phyloP scores from a whole-genome alignment of 1,140 invertebrate genomes.

The Euwallacea fornicatus region DNA sequence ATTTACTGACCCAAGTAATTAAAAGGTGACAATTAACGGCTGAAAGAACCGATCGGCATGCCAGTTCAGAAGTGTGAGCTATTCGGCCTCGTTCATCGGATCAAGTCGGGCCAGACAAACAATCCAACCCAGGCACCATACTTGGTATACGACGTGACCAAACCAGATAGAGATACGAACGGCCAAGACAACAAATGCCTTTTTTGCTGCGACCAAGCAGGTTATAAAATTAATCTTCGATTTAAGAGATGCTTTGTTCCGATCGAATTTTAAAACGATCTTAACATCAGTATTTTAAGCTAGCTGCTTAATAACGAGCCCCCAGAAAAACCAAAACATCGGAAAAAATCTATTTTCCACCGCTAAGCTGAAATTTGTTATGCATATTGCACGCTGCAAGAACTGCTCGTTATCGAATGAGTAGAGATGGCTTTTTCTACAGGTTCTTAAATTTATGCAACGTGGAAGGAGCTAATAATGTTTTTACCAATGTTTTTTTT shows the following conservation, averaged over 20 bases:
- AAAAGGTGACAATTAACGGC: conserved; percentile 54
- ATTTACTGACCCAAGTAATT: conserved; percentile 52
- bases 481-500: no score
- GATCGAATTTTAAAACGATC: conserved; percentile 29
- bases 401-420: no score
- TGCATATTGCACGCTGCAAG: no score
- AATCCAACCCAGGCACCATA: conserved; percentile 38
- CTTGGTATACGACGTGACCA: conserved; percentile 40
- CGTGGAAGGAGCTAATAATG: no score
- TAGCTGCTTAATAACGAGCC: neutral
- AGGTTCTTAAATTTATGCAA: no score
- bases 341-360: no score
- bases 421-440: no score
- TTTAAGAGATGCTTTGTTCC: conserved; percentile 34
- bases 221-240: conserved; percentile 38
- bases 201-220: conserved; percentile 34
- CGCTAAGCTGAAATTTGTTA: no score
- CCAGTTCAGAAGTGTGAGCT: conserved; percentile 50
- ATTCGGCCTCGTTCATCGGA: conserved; percentile 45
- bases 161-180: conserved; percentile 41
- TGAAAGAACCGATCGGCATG: conserved; percentile 51
- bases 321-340: no score
- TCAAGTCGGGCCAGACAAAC: conserved; percentile 35
- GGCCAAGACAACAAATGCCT: conserved; percentile 31
- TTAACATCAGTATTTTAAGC: conserved; percentile 4